Base-by-base conservation (phyloP, 2,888 invertebrate species). In the Stenodema calcarata region DNA sequence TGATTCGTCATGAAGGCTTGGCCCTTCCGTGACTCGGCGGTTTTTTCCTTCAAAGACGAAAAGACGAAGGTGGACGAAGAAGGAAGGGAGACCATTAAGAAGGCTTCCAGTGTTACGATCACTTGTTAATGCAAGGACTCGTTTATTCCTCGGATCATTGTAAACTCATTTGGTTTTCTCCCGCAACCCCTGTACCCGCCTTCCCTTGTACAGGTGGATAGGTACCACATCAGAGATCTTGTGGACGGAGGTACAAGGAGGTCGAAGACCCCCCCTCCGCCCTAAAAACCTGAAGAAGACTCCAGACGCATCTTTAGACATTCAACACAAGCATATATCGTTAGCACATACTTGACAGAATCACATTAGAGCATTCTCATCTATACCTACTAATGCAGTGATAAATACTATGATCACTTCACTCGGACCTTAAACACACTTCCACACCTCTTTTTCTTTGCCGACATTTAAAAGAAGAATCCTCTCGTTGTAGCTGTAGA, bases 41-140 rank as follows among this genome's bases (percentile, higher is more conserved):
- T 44, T 44, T 78, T 78, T 42, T 23, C 18, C 42, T 18, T 14
- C 42, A 41, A 35, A 35, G 41, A 30, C 30, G n/a, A 42, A 76
- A 70, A 70, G 70, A 70, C 23, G 70, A 70, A 11, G 50, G 0
- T 4, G 50, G 27, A 14, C 3, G 16, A 73, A 18, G 78, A 78
- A 78, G 44, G 76, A 42, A n/a, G 44, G 4, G 18, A 44, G 27
- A 42, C 41, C 78, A 78, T 78, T 78, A 78, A 44, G 78, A 44
- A 78, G 78, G 78, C 78, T 78, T 44, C 78, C 44, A 78, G 78
- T 42, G 44, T 78, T 78, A 78, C 78, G 78, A 78, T 78, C 78
- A 44, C 78, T 78, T 78, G 44, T 78, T 78, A 78, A 78, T 78
- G 78, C 44, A 44, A 78, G 44, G 78, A 78, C 78, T 78, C 78